Evolutionary conservation across 2,797 vertebrate genomes (phyloP).

Genomic region (Notoglanidium macrostoma): DNA sequence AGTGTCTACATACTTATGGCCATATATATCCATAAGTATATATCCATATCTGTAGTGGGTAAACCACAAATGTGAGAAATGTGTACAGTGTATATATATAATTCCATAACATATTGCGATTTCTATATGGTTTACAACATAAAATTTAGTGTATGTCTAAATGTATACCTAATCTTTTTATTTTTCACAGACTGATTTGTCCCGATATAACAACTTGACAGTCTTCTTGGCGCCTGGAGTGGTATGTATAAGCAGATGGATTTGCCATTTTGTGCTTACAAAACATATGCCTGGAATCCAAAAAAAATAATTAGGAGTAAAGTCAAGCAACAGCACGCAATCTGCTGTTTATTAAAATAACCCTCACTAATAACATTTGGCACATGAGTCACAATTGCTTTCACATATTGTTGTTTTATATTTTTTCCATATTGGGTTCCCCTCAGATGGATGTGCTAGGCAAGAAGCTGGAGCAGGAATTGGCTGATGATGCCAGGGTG

Average conservation of each 20-base stretch:
- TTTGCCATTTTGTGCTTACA: not conserved
- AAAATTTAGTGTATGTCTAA: not conserved
- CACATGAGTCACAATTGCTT: not conserved
- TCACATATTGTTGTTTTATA: not conserved
- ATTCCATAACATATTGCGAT: not conserved
- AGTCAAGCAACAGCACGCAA: conserved; percentile 1
- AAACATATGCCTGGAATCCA: not conserved
- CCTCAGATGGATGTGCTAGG: conserved; percentile 72
- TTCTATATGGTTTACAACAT: not conserved
- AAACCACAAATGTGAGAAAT: not conserved
- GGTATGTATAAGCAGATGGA: conserved; percentile 64
- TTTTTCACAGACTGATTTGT: conserved; percentile 71
- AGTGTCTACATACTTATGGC: not conserved
- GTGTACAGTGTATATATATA: not conserved
- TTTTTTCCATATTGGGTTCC: conserved; percentile 10
- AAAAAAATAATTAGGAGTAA: not conserved
- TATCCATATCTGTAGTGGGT: not conserved
- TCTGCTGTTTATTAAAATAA: not conserved
- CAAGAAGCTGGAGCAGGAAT: conserved; percentile 74
- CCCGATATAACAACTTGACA: conserved; percentile 75
- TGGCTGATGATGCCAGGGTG: conserved; percentile 68
- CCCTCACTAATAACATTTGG: not conserved
- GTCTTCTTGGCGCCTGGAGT: conserved; percentile 76
- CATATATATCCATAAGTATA: not conserved
- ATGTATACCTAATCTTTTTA: not conserved